phyloP scores from a whole-genome alignment of 2,888 invertebrate species.

The Capitulum mitella region DNA sequence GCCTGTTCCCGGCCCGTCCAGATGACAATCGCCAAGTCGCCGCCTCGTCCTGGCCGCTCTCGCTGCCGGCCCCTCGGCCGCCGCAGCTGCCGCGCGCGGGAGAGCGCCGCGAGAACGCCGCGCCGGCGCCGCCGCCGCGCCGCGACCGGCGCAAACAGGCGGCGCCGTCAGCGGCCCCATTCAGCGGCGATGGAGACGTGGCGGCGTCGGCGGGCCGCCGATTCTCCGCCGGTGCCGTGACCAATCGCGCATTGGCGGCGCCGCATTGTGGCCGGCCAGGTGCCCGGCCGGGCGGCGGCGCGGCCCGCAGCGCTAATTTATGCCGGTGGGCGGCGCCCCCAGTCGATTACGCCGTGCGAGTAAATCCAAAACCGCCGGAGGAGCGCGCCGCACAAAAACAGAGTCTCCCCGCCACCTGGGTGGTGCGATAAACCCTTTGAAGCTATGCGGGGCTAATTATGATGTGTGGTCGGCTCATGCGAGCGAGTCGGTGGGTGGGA shows the following conservation, averaged over 20 bases:
- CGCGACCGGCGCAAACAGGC: slow-evolving; percentile 6
- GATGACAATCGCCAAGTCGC: too few relatives aligned
- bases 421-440: slow-evolving; percentile 17
- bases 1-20: too few relatives aligned
- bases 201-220: not conserved
- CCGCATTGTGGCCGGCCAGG: not conserved
- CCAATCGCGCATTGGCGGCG: not conserved
- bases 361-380: not conserved
- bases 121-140: not conserved
- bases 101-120: not conserved
- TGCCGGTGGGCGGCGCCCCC: not conserved
- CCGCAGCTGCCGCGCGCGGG: not conserved
- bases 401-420: not conserved
- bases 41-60: too few relatives aligned
- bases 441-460: slow-evolving; percentile 13
- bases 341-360: slow-evolving; percentile 2
- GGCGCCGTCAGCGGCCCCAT: not conserved
- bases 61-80: not conserved
- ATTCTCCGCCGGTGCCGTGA: not conserved
- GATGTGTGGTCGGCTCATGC: slow-evolving; percentile 8
- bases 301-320: not conserved
- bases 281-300: not conserved
- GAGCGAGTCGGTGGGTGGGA: not conserved
- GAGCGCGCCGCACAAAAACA: not conserved
- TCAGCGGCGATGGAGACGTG: slow-evolving; percentile 14